Percentiles rank a stretch among this genome's conserved stretches.
Conservation (phyloP, 2,113 vertebrate genomes). For the Leptodactylus fuscus region DNA sequence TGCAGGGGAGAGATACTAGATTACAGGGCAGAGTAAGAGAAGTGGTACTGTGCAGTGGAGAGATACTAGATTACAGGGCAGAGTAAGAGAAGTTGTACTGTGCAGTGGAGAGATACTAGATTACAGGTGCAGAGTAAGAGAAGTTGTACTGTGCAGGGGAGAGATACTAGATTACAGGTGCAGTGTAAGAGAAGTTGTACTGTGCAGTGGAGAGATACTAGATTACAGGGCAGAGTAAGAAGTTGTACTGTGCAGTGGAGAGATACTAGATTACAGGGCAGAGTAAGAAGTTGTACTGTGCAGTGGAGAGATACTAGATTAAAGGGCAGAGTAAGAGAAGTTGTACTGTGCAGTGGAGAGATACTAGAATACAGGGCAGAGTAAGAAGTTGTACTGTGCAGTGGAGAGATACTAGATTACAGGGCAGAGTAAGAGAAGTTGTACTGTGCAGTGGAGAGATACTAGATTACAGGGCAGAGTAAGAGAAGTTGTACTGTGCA, state of each 20-base stretch:
- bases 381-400: not conserved
- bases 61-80: not conserved
- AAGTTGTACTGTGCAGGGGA: not conserved
- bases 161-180: too few relatives aligned
- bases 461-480: not conserved
- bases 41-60: not conserved
- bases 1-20: not conserved
- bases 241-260: not conserved
- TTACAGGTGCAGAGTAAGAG: not conserved
- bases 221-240: not conserved
- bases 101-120: too few relatives aligned
- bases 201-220: not conserved
- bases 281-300: not conserved
- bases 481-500: not conserved
- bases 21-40: not conserved
- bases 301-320: too few relatives aligned
- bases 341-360: too few relatives aligned
- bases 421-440: not conserved
- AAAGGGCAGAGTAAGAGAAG: not conserved
- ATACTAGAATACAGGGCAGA: too few relatives aligned
- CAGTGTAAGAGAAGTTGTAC: not conserved
- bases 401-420: too few relatives aligned
- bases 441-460: not conserved
- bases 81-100: not conserved
- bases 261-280: not conserved